Evolutionary conservation across 2,113 vertebrate genomes (phyloP), one percentile per base, ranked within the genome.

Genomic region (Zingel zingel): DNA sequence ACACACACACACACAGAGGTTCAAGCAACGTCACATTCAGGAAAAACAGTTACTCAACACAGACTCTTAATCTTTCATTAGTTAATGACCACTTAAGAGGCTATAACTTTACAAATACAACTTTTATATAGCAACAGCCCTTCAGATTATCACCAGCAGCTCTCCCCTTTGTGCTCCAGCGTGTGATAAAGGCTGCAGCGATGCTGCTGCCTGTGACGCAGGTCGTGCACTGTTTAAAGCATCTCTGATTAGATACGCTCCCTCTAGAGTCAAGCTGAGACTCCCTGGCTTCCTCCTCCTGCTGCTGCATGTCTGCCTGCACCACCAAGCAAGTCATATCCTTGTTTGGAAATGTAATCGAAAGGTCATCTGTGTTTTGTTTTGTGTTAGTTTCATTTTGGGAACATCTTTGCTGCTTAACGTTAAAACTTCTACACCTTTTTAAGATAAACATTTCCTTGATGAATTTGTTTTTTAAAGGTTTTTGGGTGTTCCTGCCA

Each of bases 191-290:
- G 11, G 56, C 78, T 15, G 36, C 61, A 36, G 66, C 53, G 64
- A 79, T 82, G 82, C 30, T 68, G 81, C 51, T 56, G 74, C 27
- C 3, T 47, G 67, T 88, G 87, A 86, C 77, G 19, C 77, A 73
- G 79, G 63, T 56, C 68, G 14, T 27, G 33, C 53, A 1, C 68
- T 27, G 62, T 64, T 59, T 74, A 36, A n/a, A 87, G 67, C 15
- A 23, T 25, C 57, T 51, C 54, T 78, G 93, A 94, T 94, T 90
- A 91, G 92, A 94, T 91, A 85, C 4, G 36, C 63, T 70, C 51
- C 73, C 74, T 88, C 82, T 77, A 85, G 70, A 74, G 86, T 82
- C 61, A 9, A 18, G 30, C 54, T 76, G 65, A n/a, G 4, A 19
- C 15, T 45, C 2, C 79, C 47, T 3, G 6, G 66, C 15, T 54